Conservation (phyloP, 2,113 vertebrate species). For the Alexandromys fortis region DNA sequence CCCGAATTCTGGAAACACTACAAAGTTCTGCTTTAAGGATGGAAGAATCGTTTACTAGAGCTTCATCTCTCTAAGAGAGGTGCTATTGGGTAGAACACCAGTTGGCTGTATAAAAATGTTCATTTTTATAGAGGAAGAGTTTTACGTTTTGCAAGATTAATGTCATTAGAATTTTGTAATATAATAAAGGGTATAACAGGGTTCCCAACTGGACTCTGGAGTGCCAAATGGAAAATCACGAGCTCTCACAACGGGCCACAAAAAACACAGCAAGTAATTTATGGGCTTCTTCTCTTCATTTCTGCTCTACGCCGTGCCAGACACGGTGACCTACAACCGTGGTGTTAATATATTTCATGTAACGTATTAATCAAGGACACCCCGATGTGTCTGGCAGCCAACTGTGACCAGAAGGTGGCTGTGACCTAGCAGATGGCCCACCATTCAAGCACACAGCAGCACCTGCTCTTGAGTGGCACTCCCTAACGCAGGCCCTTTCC, state of each 20-base stretch:
- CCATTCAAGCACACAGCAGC: background rate
- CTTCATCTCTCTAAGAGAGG: background rate
- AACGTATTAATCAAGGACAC: slow-evolving; percentile 54
- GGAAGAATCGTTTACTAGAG: background rate
- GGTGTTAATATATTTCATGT: slow-evolving; percentile 26
- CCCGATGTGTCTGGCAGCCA: slow-evolving; percentile 42
- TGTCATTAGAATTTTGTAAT: background rate
- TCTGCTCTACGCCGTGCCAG: background rate
- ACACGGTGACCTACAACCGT: background rate
- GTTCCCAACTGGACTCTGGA: background rate
- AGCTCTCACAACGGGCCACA: background rate
- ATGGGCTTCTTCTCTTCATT: background rate
- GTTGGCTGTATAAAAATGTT: background rate
- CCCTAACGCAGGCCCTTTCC: background rate
- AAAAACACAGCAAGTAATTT: background rate
- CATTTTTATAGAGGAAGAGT: slow-evolving; percentile 19
- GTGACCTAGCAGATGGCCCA: slow-evolving; percentile 58
- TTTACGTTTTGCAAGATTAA: slow-evolving; percentile 43
- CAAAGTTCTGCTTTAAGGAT: background rate
- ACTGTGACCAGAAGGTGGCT: slow-evolving; percentile 36
- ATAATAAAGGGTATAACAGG: background rate
- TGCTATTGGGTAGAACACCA: slow-evolving; percentile 12
- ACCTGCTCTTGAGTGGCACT: slow-evolving; percentile 33
- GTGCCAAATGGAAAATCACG: background rate
- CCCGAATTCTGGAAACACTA: background rate